phyloP scores from a whole-genome alignment of 2,888 invertebrate species.

The Alcis repandata region DNA sequence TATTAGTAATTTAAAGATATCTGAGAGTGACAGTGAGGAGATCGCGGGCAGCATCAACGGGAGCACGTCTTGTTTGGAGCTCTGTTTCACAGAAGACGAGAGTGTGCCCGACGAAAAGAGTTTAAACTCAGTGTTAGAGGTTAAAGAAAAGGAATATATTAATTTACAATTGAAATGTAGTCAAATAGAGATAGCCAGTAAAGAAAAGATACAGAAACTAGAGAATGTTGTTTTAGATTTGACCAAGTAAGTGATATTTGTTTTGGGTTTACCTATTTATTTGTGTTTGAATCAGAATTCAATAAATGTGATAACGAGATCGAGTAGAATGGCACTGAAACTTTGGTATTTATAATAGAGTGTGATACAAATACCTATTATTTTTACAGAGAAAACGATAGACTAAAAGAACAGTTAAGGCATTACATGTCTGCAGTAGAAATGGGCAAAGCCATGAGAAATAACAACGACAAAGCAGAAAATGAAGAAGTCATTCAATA shows the following conservation, averaged over 20 bases:
- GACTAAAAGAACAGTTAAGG: constrained; percentile 93
- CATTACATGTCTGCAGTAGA: constrained; percentile 96
- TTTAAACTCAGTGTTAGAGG: constrained; percentile 69
- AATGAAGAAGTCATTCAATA: constrained; percentile 92
- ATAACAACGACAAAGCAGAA: constrained; percentile 54
- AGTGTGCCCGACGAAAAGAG: constrained; percentile 72
- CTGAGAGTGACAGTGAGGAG: constrained; percentile 82
- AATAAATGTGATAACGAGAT: too few species aligned
- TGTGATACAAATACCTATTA: neutral
- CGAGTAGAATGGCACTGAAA: neutral
- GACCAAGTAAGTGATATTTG: constrained; percentile 84
- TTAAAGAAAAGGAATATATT: constrained; percentile 80
- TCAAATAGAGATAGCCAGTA: constrained; percentile 75
- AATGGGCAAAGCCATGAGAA: constrained; percentile 92
- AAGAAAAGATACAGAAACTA: constrained; percentile 80
- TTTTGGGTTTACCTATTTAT: neutral
- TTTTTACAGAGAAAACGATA: constrained; percentile 92
- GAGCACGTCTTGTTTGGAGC: constrained; percentile 80
- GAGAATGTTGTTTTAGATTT: constrained; percentile 87
- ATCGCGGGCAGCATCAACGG: constrained; percentile 80
- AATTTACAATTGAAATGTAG: constrained; percentile 85
- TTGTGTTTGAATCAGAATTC: neutral
- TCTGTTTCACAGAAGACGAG: constrained; percentile 83
- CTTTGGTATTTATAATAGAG: neutral
- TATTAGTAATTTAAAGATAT: constrained; percentile 79